Evolutionary conservation across 37 sponge, comb jelly and placozoan species (phyloP), one percentile per base, ranked within the genome.

Genomic region (Corticium candelabrum): DNA sequence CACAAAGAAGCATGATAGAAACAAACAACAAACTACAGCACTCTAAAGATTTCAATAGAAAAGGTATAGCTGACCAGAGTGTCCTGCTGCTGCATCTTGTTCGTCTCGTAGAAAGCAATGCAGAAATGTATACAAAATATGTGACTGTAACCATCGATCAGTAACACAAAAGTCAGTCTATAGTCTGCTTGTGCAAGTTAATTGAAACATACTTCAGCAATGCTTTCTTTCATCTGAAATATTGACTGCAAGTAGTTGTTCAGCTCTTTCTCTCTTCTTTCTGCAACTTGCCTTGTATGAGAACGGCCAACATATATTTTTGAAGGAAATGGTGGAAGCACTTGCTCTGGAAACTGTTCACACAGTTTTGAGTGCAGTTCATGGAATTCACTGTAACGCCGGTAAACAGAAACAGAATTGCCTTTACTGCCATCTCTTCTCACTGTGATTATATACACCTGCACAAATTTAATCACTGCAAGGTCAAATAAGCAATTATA

Each of bases 361-460:
- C 69, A 15, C 37, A 94, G 67, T 73, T 88, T 87, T 34, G 29
- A 75, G 56, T 94, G 84, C 31, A 94, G 40, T 81, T 94, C 95
- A 70, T 88, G 15, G 74, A 94, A 94, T 62, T 94, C 95, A 39
- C 91, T 41, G 74, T 88, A 94, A 0, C 95, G 79, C 1, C 95
- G 80, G 56, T 90, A 94, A 7, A 90, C 73, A 1, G 32, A 69
- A 15, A 79, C 39, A 3, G 29, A 68, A 35, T 7, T 70, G 73
- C 31, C 73, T 5, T 11, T 21, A 43, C 56, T 43, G 73, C 68
- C 77, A 15, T 40, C 40, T 4, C 89, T 68, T 1, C 75, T 75
- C 32, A 88, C 82, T 67, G 84, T 78, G 29, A 81, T 41, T 33
- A 32, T 75, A 30, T 70, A 70, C 31, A 70, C 31, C 73, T 70